These are phyloP conservation scores for Pseudorectes ferrugineus DNA, from an alignment of 2,113 vertebrate genomes.

Conservation along the genomic window DNA sequence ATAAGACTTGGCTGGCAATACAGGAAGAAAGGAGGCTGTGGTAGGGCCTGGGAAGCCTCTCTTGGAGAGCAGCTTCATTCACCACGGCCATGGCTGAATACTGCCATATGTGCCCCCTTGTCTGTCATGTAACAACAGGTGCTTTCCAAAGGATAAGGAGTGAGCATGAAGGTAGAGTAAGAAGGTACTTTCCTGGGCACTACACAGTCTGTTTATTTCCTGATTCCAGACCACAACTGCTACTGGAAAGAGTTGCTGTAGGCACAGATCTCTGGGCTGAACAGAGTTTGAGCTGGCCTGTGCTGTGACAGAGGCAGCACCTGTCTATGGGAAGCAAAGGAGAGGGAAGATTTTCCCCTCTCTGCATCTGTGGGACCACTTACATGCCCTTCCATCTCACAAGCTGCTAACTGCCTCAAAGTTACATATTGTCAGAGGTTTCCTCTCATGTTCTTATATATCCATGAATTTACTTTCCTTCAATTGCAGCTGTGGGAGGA, in stretches of 20 bases:
- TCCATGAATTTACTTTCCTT: neutral
- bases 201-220: neutral
- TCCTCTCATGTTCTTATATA: neutral
- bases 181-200: neutral
- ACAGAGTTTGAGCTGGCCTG: neutral
- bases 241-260: neutral
- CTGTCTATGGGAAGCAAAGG: neutral
- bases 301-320: neutral
- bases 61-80: neutral
- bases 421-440: neutral
- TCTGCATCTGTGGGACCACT: neutral
- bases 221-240: neutral
- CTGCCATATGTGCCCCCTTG: neutral
- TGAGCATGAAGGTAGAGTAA: neutral
- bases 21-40: neutral
- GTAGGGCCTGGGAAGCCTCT: neutral
- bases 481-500: neutral
- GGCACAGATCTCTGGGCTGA: neutral
- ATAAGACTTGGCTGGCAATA: neutral
- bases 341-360: neutral
- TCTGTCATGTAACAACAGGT: neutral
- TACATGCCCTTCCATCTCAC: neutral
- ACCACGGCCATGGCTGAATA: neutral
- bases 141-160: neutral
- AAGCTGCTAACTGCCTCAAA: neutral